A percentile compares a stretch with the other conserved stretches of the same genome.
phyloP scores from a whole-genome alignment of 2,113 vertebrate genomes.

The Origma solitaria region DNA sequence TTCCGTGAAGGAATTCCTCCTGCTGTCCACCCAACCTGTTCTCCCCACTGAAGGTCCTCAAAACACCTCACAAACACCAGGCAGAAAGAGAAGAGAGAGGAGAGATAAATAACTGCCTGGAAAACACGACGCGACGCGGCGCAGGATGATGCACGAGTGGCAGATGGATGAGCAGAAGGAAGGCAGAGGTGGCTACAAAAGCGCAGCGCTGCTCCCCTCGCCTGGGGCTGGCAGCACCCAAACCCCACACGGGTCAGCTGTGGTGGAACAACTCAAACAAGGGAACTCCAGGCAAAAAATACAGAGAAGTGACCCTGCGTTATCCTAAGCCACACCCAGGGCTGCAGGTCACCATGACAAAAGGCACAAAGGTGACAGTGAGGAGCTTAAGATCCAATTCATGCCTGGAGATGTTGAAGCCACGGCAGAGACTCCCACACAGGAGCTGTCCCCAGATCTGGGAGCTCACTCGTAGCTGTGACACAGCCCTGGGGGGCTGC shows the following conservation, averaged over 20 bases:
- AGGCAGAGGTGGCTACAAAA: background rate
- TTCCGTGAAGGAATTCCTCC: background rate
- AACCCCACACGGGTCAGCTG: background rate
- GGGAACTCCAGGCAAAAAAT: background rate
- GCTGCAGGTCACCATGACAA: background rate
- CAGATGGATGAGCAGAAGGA: background rate
- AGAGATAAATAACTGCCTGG: background rate
- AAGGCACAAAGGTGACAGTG: background rate
- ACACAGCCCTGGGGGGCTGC: background rate
- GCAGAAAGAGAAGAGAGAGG: background rate
- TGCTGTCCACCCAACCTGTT: background rate
- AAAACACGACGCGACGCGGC: background rate
- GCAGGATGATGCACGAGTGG: background rate
- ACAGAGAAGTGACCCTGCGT: background rate
- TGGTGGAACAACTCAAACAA: background rate
- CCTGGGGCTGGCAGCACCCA: background rate
- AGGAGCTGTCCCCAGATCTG: background rate
- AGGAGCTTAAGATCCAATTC: background rate
- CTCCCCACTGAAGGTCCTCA: background rate
- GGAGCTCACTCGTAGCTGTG: background rate
- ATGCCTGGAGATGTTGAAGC: accelerated
- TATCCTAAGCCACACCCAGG: background rate
- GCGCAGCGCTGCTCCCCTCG: background rate
- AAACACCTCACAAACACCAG: background rate
- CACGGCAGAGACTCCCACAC: accelerated